Conservation (phyloP, 2,888 invertebrate species). For the Melinopterus prodromus region DNA sequence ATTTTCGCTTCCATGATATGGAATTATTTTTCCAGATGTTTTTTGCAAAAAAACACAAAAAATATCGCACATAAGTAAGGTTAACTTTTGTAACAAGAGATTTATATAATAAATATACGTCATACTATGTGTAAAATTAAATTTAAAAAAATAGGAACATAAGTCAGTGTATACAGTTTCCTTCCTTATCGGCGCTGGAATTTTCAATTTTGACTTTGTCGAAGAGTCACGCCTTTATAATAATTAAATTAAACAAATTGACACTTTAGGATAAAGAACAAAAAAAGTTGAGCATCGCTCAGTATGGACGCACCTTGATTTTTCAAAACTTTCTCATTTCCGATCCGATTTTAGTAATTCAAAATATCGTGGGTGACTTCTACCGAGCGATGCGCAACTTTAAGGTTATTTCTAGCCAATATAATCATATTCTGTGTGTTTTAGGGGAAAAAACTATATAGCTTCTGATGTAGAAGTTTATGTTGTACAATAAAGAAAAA, state of each 20-base stretch:
- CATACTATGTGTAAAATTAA: neutral
- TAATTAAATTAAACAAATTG: neutral
- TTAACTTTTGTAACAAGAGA: conserved; percentile 4
- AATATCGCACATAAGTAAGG: neutral
- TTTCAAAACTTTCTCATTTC: no score
- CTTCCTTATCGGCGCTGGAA: neutral
- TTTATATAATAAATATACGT: neutral
- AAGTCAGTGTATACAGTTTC: neutral
- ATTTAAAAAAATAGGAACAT: neutral
- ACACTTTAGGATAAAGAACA: neutral
- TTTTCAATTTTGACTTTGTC: neutral
- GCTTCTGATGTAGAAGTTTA: neutral
- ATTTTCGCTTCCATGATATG: neutral
- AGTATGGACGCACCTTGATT: no score
- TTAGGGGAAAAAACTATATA: neutral
- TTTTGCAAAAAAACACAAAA: neutral
- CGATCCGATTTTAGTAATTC: no score
- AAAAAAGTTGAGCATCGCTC: neutral
- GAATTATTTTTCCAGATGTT: neutral
- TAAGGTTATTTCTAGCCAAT: neutral
- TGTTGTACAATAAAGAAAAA: neutral
- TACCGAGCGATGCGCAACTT: neutral
- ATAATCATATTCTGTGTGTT: neutral
- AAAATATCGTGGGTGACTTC: no score
- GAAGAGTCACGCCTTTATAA: neutral